These are phyloP conservation scores for Eurosta solidaginis DNA, from an alignment of 1,140 invertebrate species.

Conservation along the genomic window DNA sequence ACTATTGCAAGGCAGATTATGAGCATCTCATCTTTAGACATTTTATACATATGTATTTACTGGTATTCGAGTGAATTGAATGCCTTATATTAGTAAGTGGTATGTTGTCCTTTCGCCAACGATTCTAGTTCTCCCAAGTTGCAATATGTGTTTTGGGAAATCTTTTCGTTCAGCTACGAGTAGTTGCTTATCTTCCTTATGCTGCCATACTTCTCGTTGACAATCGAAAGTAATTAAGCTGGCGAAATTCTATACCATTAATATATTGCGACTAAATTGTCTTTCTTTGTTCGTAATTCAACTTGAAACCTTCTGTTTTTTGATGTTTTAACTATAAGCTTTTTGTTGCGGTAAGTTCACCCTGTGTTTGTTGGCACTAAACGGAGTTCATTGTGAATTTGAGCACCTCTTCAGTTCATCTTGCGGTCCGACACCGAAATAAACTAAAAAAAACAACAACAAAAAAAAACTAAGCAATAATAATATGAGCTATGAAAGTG, in stretches of 20 bases:
- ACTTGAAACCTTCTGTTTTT: background rate
- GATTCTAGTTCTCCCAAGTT: too few species aligned
- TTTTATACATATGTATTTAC: too few species aligned
- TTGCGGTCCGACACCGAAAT: too few species aligned
- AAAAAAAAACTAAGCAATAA: background rate
- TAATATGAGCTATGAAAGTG: too few species aligned
- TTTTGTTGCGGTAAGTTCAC: background rate
- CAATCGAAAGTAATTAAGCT: constrained; percentile 22
- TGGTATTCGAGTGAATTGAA: too few species aligned
- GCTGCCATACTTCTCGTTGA: background rate
- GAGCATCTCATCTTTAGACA: too few species aligned
- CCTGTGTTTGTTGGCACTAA: background rate
- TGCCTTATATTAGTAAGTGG: too few species aligned
- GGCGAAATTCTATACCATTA: background rate
- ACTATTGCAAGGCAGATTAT: background rate
- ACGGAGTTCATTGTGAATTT: background rate
- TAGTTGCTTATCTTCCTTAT: background rate
- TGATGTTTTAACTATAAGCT: background rate
- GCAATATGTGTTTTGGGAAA: background rate
- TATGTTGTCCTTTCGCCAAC: too few species aligned
- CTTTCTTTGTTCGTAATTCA: background rate
- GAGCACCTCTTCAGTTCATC: background rate
- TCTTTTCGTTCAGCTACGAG: background rate
- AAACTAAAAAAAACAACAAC: too few species aligned
- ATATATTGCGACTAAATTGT: constrained; percentile 7